Evolutionary conservation across 2,113 vertebrate species (phyloP).

Genomic region (Syrmaticus mikado): DNA sequence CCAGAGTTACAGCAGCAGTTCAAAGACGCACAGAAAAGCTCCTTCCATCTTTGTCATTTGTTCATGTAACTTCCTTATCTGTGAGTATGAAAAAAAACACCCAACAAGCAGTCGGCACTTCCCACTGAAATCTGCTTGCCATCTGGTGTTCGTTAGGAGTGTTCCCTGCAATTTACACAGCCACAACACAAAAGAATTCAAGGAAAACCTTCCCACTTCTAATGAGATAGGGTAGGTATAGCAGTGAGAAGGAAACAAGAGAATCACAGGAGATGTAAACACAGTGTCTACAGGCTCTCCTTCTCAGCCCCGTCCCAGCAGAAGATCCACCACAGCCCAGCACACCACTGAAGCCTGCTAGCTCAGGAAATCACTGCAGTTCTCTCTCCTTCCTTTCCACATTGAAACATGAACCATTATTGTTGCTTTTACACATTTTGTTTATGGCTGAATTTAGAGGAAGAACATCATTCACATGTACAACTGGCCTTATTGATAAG

Average conservation of each 20-base stretch:
- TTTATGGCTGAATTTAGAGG: slow-evolving; percentile 17
- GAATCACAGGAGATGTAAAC: slow-evolving; percentile 38
- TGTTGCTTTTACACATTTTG: neutral
- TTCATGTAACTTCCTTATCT: slow-evolving; percentile 64
- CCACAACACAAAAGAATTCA: neutral
- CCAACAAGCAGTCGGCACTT: neutral
- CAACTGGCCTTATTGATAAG: neutral
- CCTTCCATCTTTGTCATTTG: neutral
- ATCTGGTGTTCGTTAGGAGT: neutral
- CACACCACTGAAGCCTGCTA: slow-evolving; percentile 59
- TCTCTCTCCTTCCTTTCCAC: slow-evolving; percentile 20
- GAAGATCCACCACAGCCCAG: slow-evolving; percentile 42
- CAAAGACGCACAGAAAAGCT: neutral
- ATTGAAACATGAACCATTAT: slow-evolving; percentile 35
- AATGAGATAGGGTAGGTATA: neutral
- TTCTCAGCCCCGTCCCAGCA: slow-evolving; percentile 22
- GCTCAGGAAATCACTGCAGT: slow-evolving; percentile 58
- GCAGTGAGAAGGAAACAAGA: neutral
- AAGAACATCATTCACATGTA: neutral
- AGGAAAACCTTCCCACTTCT: neutral
- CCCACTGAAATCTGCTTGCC: neutral
- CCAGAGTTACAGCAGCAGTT: neutral
- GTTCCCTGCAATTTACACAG: neutral
- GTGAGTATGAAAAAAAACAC: neutral
- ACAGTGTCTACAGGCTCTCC: slow-evolving; percentile 12